Percentiles rank a stretch among this genome's conserved stretches.
These are phyloP conservation scores for Samia ricini DNA, from an alignment of 1,140 invertebrate genomes.

Conservation along the genomic window DNA sequence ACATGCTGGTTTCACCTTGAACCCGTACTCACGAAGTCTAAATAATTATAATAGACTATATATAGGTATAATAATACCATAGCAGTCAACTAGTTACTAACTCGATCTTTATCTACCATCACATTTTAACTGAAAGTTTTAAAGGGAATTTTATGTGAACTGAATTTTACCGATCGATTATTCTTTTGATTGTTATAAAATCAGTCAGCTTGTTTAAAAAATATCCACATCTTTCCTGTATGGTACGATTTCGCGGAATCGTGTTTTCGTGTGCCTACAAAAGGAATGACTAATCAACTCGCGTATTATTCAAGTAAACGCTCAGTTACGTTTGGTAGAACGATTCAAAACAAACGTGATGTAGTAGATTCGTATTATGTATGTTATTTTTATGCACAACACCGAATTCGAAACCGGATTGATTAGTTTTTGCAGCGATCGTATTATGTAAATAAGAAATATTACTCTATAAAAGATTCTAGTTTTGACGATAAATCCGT, in stretches of 20 bases:
- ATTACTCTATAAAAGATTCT: background rate
- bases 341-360: slow-evolving; percentile 33
- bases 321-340: slow-evolving; percentile 20
- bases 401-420: slow-evolving; percentile 30
- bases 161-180: background rate
- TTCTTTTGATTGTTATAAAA: slow-evolving; percentile 1
- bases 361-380: slow-evolving; percentile 16
- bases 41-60: slow-evolving; percentile 42
- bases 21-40: slow-evolving; percentile 35
- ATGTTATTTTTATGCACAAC: slow-evolving; percentile 10
- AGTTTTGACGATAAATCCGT: background rate
- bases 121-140: background rate
- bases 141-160: background rate
- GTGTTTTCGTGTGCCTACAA: slow-evolving; percentile 6
- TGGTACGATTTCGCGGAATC: slow-evolving; percentile 1
- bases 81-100: slow-evolving; percentile 4
- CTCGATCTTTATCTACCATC: slow-evolving; percentile 14
- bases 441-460: slow-evolving; percentile 18
- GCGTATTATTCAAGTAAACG: slow-evolving; percentile 24
- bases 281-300: slow-evolving; percentile 21
- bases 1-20: slow-evolving; percentile 41
- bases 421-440: slow-evolving; percentile 7
- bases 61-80: slow-evolving; percentile 26
- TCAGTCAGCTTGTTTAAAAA: background rate
- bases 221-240: background rate